Evolutionary conservation across 2,888 invertebrate genomes (phyloP).

Genomic region (Frankliniella fusca): DNA sequence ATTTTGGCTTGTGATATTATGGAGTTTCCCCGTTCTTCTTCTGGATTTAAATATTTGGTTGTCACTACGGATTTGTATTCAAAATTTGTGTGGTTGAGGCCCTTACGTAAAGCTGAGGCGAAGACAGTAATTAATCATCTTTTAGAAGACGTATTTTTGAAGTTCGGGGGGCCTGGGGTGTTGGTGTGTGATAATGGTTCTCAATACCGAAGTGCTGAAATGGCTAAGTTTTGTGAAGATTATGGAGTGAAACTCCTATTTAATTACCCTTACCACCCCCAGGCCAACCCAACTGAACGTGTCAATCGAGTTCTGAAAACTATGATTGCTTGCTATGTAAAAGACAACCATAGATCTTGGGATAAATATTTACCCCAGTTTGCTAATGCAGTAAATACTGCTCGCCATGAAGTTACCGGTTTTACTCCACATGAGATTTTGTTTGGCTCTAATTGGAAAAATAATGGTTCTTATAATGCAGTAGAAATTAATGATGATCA

Average conservation of each 20-base stretch:
- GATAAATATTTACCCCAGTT: constrained; percentile 37
- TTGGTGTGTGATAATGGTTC: constrained; percentile 40
- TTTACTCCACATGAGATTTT: constrained; percentile 31
- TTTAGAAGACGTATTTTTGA: constrained; percentile 36
- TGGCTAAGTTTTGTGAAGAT: constrained; percentile 32
- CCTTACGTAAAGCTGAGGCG: constrained; percentile 37
- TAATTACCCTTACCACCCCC: constrained; percentile 39
- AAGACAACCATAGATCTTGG: constrained; percentile 38
- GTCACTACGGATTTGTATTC: constrained; percentile 40
- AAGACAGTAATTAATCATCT: constrained; percentile 32
- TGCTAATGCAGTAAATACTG: constrained; percentile 38
- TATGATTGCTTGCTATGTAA: constrained; percentile 38
- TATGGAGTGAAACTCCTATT: constrained; percentile 32
- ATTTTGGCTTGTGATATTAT: constrained; percentile 36
- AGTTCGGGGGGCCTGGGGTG: constrained; percentile 38
- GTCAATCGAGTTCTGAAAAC: constrained; percentile 39
- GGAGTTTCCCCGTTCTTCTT: constrained; percentile 32
- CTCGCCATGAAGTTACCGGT: constrained; percentile 36
- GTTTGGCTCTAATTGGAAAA: neutral
- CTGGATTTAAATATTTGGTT: constrained; percentile 39
- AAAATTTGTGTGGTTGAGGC: constrained; percentile 39
- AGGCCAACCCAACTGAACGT: constrained; percentile 40
- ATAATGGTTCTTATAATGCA: neutral
- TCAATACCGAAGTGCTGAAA: constrained; percentile 36
- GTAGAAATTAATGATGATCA: neutral